phyloP scores from a whole-genome alignment of 2,113 vertebrate genomes.

The Gobio gobio region DNA sequence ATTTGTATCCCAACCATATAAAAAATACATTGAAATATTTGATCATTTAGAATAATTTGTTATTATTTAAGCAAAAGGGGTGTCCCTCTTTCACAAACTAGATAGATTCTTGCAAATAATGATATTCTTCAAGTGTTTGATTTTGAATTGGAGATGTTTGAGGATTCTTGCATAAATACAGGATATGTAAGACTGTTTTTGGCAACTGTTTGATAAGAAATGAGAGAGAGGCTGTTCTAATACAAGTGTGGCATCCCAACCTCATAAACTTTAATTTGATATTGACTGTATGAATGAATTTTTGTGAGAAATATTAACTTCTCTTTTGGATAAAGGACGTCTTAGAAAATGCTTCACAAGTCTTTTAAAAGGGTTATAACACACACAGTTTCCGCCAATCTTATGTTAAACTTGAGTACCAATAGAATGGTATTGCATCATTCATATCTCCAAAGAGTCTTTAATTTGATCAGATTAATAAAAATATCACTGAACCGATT shows the following conservation, averaged over 20 bases:
- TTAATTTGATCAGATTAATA: too few relatives aligned
- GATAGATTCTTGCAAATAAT: not conserved
- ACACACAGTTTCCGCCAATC: too few relatives aligned
- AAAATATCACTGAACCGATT: too few relatives aligned
- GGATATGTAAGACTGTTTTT: not conserved
- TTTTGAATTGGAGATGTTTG: not conserved
- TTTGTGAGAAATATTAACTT: conserved; percentile 14
- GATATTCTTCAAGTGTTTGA: not conserved
- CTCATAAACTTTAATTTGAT: conserved; percentile 20
- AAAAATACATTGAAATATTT: too few relatives aligned
- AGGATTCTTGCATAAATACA: not conserved
- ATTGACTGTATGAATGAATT: not conserved
- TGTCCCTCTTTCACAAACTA: not conserved
- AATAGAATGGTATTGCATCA: too few relatives aligned
- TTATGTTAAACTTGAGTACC: too few relatives aligned
- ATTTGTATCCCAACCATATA: too few relatives aligned
- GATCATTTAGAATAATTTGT: too few relatives aligned
- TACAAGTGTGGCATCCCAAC: conserved; percentile 13
- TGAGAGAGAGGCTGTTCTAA: not conserved
- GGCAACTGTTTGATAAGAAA: not conserved
- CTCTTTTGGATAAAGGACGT: not conserved
- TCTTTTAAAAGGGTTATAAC: too few relatives aligned
- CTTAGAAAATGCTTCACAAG: not conserved
- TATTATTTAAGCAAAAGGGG: too few relatives aligned
- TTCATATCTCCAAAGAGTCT: too few relatives aligned